phyloP scores from a whole-genome alignment of 2,888 invertebrate genomes.

The Hymenopus coronatus region DNA sequence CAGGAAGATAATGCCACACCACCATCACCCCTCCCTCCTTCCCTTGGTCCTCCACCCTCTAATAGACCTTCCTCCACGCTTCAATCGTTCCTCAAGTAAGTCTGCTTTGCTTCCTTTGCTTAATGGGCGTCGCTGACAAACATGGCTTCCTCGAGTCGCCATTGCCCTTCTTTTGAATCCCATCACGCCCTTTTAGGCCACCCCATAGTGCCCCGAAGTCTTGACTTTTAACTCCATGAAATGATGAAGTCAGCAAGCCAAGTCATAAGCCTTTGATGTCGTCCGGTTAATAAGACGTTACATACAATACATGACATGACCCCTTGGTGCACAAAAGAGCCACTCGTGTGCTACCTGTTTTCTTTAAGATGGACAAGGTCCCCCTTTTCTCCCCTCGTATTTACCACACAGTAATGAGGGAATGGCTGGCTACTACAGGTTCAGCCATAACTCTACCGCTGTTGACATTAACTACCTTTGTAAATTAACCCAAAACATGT shows the following conservation, averaged over 20 bases:
- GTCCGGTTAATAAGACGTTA: not conserved
- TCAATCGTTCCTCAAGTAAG: not conserved
- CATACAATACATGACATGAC: not conserved
- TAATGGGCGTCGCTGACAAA: not conserved
- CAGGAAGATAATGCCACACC: not conserved
- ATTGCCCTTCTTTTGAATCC: not conserved
- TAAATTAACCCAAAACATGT: not conserved
- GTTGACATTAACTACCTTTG: not conserved
- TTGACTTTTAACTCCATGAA: not conserved
- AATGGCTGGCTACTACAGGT: not conserved
- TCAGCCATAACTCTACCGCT: not conserved
- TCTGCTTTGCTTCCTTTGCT: not conserved
- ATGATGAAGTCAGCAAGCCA: not conserved
- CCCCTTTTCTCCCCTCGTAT: not conserved
- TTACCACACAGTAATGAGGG: not conserved
- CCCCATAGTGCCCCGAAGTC: not conserved
- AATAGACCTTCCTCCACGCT: not conserved
- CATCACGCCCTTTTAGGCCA: not conserved
- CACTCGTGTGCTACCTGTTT: not conserved
- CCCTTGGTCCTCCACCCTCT: not conserved
- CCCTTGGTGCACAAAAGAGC: not conserved
- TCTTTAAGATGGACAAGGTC: not conserved
- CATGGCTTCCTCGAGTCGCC: not conserved
- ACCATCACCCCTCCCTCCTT: too few relatives aligned
- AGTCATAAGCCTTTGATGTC: not conserved